These are phyloP conservation scores for Beris chalybata DNA, from an alignment of 2,888 invertebrate genomes.

Conservation along the genomic window DNA sequence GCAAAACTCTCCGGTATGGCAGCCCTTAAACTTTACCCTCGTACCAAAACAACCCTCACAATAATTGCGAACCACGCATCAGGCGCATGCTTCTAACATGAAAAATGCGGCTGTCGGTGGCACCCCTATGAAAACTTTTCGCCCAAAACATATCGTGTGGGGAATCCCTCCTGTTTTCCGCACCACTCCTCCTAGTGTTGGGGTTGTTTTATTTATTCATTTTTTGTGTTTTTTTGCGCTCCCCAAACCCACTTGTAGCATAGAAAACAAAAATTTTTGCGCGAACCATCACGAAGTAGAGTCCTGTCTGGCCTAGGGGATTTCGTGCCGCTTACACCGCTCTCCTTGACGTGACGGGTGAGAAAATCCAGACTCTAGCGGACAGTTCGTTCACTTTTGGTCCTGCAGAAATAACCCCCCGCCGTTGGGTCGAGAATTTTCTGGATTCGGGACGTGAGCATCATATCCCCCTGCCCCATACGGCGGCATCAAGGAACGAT, in stretches of 20 bases:
- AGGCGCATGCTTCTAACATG: conserved; percentile 17
- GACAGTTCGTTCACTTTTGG: conserved; percentile 24
- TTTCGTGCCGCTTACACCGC: conserved; percentile 3
- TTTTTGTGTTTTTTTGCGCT: not conserved
- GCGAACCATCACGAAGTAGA: conserved; percentile 3
- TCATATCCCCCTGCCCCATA: not conserved
- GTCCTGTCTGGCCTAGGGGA: conserved; percentile 19
- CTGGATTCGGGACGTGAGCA: conserved; percentile 24
- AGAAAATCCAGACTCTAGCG: conserved; percentile 14
- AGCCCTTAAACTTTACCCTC: too few species aligned
- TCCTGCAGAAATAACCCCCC: not conserved
- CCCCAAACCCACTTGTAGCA: conserved; percentile 26
- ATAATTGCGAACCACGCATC: too few species aligned
- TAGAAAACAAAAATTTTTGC: conserved; percentile 25
- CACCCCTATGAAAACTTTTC: conserved; percentile 15
- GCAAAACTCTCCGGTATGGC: too few species aligned
- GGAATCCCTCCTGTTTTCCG: not conserved
- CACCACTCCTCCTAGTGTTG: conserved; percentile 1
- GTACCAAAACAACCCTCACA: too few species aligned
- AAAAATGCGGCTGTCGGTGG: conserved; percentile 30
- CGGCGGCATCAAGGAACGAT: not conserved
- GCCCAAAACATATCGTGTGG: conserved; percentile 13
- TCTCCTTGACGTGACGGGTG: conserved; percentile 5
- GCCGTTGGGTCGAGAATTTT: conserved; percentile 25
- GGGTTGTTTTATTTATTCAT: not conserved